Evolutionary conservation across 2,113 vertebrate species (phyloP).

Genomic region (Oriolus oriolus): DNA sequence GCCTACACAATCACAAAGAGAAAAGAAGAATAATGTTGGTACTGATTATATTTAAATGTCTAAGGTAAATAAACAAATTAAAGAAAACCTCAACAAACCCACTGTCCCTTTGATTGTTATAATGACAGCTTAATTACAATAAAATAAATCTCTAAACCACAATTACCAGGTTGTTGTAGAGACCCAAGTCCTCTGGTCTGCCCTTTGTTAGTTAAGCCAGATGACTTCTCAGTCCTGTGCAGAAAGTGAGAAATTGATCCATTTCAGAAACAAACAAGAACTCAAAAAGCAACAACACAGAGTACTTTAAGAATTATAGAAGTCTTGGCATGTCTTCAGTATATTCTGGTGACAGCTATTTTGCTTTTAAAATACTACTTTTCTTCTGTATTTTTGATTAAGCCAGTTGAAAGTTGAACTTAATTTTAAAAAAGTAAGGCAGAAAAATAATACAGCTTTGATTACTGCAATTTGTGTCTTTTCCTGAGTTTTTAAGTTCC

Average conservation of each 20-base stretch:
- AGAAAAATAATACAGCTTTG: not conserved
- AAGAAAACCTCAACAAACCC: not conserved
- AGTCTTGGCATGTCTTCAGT: not conserved
- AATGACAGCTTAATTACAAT: not conserved
- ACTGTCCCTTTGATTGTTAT: not conserved
- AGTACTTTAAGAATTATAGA: not conserved
- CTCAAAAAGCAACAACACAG: not conserved
- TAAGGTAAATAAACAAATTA: not conserved
- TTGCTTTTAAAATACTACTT: not conserved
- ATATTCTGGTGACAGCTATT: not conserved
- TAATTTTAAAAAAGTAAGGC: not conserved
- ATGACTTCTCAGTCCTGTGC: conserved; percentile 81
- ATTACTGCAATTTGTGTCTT: not conserved
- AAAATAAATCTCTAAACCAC: not conserved
- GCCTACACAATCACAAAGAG: not conserved
- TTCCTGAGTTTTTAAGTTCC: not conserved
- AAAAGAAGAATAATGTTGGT: not conserved
- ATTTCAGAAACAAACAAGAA: not conserved
- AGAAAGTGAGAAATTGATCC: not conserved
- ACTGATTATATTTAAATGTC: not conserved
- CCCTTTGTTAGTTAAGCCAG: conserved; percentile 74
- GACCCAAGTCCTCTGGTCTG: conserved; percentile 76
- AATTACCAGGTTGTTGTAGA: conserved; percentile 79
- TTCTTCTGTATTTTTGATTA: not conserved
- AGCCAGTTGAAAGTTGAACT: not conserved